A percentile compares a stretch with the other conserved stretches of the same genome.
Conservation (phyloP, 2,113 vertebrate species). For the Polyodon spathula region DNA sequence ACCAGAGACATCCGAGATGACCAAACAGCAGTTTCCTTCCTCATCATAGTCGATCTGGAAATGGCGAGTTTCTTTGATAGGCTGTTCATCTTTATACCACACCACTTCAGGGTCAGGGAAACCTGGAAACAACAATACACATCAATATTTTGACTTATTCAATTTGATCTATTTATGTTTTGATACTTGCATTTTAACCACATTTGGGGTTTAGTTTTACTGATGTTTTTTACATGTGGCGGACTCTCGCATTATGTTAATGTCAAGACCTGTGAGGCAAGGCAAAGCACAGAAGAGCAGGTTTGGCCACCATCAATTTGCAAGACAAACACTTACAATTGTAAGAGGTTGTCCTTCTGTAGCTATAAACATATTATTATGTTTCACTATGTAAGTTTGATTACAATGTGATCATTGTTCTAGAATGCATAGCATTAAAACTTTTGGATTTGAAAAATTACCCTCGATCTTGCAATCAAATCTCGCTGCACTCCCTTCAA, state of each 20-base stretch:
- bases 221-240: no score
- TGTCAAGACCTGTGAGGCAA: no score
- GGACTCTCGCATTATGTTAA: no score
- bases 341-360: no score
- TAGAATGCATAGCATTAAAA: neutral
- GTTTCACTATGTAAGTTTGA: neutral
- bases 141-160: neutral
- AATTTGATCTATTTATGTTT: neutral
- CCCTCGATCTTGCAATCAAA: slow-evolving; percentile 99
- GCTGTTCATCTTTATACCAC: slow-evolving; percentile 95
- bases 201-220: neutral
- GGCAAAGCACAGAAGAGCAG: no score
- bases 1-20: slow-evolving; percentile 88
- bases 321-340: no score
- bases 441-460: slow-evolving; percentile 31
- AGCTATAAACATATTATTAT: no score
- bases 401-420: neutral
- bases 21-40: slow-evolving; percentile 92
- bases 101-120: slow-evolving; percentile 94
- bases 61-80: slow-evolving; percentile 93
- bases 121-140: slow-evolving; percentile 45
- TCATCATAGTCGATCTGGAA: slow-evolving; percentile 98
- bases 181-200: neutral
- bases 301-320: no score
- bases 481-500: slow-evolving; percentile 91